A percentile compares a stretch with the other conserved stretches of the same genome.
Evolutionary conservation across 2,797 vertebrate species (phyloP).

Genomic region (Brachyalestes nurse): DNA sequence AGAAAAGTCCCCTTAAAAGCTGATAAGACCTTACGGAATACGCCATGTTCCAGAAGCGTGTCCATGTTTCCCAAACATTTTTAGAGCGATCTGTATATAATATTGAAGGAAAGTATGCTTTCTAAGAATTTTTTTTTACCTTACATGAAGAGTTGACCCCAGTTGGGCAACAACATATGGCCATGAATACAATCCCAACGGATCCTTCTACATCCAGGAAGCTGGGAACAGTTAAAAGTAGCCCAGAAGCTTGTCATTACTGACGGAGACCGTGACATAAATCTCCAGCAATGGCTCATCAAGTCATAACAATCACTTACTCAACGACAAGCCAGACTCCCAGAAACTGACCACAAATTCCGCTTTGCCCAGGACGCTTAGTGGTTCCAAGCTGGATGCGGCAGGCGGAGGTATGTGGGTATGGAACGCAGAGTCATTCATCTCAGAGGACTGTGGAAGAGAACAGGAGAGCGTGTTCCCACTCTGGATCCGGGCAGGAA

Average conservation of each 20-base stretch:
- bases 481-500: slow-evolving; percentile 72
- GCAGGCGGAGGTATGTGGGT: slow-evolving; percentile 67
- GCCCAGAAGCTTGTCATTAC: slow-evolving; percentile 42
- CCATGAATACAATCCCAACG: slow-evolving; percentile 34
- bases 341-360: slow-evolving; percentile 42
- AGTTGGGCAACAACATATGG: slow-evolving; percentile 6
- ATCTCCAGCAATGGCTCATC: slow-evolving; percentile 51
- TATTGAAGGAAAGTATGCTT: slow-evolving; percentile 19
- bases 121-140: slow-evolving; percentile 22
- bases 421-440: slow-evolving; percentile 67
- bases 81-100: neutral
- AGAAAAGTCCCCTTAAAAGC: slow-evolving; percentile 50
- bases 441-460: slow-evolving; percentile 54
- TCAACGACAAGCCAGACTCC: slow-evolving; percentile 43
- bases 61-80: slow-evolving; percentile 20
- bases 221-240: slow-evolving; percentile 26
- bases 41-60: slow-evolving; percentile 14
- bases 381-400: slow-evolving; percentile 15
- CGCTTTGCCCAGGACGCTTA: neutral
- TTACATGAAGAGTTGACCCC: slow-evolving; percentile 31
- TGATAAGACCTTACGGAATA: slow-evolving; percentile 61
- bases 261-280: slow-evolving; percentile 43
- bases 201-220: slow-evolving; percentile 4
- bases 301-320: slow-evolving; percentile 51
- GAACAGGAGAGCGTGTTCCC: slow-evolving; percentile 75